Conservation (phyloP, 1,140 invertebrate species). For the Pachypeltis micranthus region DNA sequence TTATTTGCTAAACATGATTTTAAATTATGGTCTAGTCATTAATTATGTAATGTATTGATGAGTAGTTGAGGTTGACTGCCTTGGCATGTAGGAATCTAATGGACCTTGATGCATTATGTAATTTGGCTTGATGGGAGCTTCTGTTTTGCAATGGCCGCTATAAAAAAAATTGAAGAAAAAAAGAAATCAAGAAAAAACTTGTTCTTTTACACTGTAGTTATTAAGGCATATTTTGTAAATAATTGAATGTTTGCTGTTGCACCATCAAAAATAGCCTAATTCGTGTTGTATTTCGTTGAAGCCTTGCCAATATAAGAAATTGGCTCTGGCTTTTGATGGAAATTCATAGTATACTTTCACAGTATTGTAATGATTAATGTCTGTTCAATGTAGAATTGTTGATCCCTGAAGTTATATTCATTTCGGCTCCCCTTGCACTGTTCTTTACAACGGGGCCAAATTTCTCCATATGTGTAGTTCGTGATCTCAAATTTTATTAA, state of each 20-base stretch:
- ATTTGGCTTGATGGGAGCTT: background rate
- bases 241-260: background rate
- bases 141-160: too few relatives aligned
- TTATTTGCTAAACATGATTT: background rate
- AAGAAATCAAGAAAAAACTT: background rate
- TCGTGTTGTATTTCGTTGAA: background rate
- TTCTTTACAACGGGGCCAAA: slow-evolving; percentile 11
- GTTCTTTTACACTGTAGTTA: background rate
- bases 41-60: background rate
- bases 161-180: too few relatives aligned
- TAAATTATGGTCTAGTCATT: background rate
- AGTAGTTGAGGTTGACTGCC: background rate
- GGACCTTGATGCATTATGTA: background rate
- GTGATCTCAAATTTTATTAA: slow-evolving; percentile 13
- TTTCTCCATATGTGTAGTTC: background rate
- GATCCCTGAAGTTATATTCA: background rate
- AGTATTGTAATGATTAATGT: background rate
- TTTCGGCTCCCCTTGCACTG: slow-evolving; percentile 1
- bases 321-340: background rate
- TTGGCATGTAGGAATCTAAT: slow-evolving; percentile 4
- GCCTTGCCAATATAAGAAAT: background rate
- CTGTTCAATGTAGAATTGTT: background rate
- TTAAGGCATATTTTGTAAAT: background rate
- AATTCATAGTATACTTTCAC: background rate
- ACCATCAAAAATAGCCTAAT: too few relatives aligned